Base-by-base conservation (phyloP, 1,140 invertebrate species). In the Drosophila grimshawi region DNA sequence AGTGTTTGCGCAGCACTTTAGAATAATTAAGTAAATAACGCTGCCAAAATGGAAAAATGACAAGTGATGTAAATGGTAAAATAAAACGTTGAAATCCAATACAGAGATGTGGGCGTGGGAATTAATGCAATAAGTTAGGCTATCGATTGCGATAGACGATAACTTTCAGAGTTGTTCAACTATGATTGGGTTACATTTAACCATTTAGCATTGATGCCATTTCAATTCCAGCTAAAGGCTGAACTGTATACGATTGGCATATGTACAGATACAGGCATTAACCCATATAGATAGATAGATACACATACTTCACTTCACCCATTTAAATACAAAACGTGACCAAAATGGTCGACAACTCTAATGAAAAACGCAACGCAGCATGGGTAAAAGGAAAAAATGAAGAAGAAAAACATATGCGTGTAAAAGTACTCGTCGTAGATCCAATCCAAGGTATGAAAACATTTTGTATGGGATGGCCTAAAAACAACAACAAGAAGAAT, bases 1-100 rank as follows among this genome's bases (percentile, higher is more conserved):
- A 89, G 70, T 88, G 85, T 88, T 88, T 88, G 78, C 86, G 70
- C 55, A 85, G 85, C 85, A 88, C 85, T 88, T 88, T 61, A 85
- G 80, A 88, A 88, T 88, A 88, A 88, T 88, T 88, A 89, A 88
- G 85, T 85, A 88, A 88, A 89, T 88, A 88, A 72, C 46, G 72
- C 68, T 68, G 68, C 76, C 72, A 83, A 88, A 80, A 80, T 77
- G 77, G 61, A 35, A 46, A 76, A 72, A 73, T 62, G 73, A 68
- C 76, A 76, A 81, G 74, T 81, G 68, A 61, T 81, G 73, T 77
- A 73, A n/a, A 27, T 69, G 69, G n/a, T 63, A 72, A 82, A 82
- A 82, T 80, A 77, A 86, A 86, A 81, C 45, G 76, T 69, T 61
- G 85, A 83, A 88, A 88, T 75, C 70, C 77, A 85, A 88, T 88